phyloP scores from a whole-genome alignment of 2,113 vertebrate species.

The Melanotaenia duboulayi region DNA sequence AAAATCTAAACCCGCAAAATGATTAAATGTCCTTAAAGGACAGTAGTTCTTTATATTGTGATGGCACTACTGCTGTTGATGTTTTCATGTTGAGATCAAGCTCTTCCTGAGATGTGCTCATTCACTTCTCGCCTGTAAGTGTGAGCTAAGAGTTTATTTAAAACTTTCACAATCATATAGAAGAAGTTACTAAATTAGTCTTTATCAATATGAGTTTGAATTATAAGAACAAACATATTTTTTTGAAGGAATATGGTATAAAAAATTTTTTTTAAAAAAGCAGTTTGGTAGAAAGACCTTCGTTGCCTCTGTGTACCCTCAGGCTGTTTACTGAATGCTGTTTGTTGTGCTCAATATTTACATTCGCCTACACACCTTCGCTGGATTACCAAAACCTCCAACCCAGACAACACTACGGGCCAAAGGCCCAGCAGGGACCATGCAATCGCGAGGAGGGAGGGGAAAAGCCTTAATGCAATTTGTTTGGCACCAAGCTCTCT shows the following conservation, averaged over 20 bases:
- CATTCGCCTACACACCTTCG: slow-evolving; percentile 62
- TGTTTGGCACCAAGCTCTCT: slow-evolving; percentile 57
- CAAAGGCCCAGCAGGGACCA: slow-evolving; percentile 51
- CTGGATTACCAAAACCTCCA: slow-evolving; percentile 70
- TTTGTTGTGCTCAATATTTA: slow-evolving; percentile 71
- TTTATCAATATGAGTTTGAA: too few species aligned
- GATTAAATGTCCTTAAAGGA: too few species aligned
- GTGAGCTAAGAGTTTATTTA: neutral
- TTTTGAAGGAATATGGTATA: slow-evolving; percentile 9
- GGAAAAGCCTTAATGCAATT: slow-evolving; percentile 63
- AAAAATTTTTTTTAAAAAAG: too few species aligned
- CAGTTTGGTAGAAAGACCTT: slow-evolving; percentile 42
- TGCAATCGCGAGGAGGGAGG: slow-evolving; percentile 22
- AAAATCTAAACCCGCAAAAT: too few species aligned
- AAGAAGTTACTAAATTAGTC: too few species aligned
- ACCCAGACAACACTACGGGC: slow-evolving; percentile 48
- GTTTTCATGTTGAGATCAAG: too few species aligned
- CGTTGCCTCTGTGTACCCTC: slow-evolving; percentile 27
- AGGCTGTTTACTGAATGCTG: slow-evolving; percentile 62
- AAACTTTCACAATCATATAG: neutral
- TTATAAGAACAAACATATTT: slow-evolving; percentile 16
- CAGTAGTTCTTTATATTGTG: too few species aligned
- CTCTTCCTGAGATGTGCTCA: too few species aligned
- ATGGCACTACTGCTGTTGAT: too few species aligned
- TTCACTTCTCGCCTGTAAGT: too few species aligned